Evolutionary conservation across 2,797 vertebrate genomes (phyloP).

Genomic region (Betta splendens): DNA sequence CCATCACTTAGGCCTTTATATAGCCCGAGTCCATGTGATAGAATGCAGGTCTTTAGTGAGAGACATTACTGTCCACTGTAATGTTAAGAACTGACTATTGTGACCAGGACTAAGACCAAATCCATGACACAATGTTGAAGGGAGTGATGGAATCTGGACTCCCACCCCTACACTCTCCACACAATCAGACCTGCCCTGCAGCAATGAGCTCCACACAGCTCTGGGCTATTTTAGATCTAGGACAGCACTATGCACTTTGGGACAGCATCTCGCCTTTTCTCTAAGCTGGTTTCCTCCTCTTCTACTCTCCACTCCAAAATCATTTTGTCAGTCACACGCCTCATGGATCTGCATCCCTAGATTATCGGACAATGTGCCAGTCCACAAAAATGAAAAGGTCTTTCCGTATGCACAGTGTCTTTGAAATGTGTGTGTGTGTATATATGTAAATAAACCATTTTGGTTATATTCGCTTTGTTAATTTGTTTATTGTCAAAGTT

Average conservation of each 20-base stretch:
- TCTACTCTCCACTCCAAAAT: conserved; percentile 48
- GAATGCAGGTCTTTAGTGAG: conserved; percentile 6
- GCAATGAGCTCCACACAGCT: conserved; percentile 48
- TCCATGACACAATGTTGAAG: conserved; percentile 30
- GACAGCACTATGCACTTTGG: conserved; percentile 64
- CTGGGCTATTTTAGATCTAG: conserved; percentile 76
- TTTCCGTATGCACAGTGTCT: conserved; percentile 3
- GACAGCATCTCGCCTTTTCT: conserved; percentile 59
- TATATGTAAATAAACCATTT: too few relatives aligned
- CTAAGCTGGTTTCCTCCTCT: conserved; percentile 27
- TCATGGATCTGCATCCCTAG: conserved; percentile 44
- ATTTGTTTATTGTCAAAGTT: too few relatives aligned
- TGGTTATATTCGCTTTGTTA: too few relatives aligned
- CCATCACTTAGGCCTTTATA: background rate
- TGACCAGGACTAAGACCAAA: conserved; percentile 20
- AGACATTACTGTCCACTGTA: background rate
- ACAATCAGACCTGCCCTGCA: conserved; percentile 61
- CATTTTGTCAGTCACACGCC: conserved; percentile 61
- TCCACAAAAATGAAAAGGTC: conserved; percentile 30
- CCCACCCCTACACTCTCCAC: conserved; percentile 10
- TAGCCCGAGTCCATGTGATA: conserved; percentile 1
- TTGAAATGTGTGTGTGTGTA: too few relatives aligned
- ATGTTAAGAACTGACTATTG: conserved; percentile 16
- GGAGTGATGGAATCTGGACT: conserved; percentile 47
- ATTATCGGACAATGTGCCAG: conserved; percentile 43